These are phyloP conservation scores for Hydroisotoma schaefferi DNA, from an alignment of 2,888 invertebrate species.

Conservation along the genomic window DNA sequence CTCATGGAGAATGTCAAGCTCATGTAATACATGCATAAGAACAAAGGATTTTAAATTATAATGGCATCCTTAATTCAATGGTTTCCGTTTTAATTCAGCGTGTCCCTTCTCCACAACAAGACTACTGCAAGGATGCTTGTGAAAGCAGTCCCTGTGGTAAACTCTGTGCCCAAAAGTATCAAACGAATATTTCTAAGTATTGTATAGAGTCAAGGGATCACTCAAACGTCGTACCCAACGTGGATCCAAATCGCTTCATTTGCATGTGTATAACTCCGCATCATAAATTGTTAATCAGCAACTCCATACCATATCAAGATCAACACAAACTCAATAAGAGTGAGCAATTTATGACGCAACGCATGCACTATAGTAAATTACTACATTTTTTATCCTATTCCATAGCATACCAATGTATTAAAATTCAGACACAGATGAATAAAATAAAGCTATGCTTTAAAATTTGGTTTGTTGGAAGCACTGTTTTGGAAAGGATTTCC, in stretches of 20 bases:
- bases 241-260: constrained; percentile 18
- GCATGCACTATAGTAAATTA: background rate
- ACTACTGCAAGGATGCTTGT: constrained; percentile 29
- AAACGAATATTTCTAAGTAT: constrained; percentile 21
- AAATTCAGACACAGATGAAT: background rate
- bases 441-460: constrained; percentile 3
- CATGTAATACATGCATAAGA: constrained; percentile 1
- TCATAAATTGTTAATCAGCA: too few relatives aligned
- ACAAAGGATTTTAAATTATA: background rate
- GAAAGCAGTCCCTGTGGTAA: constrained; percentile 18
- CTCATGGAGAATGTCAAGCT: constrained; percentile 26
- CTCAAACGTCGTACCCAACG: constrained; percentile 23
- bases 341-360: background rate
- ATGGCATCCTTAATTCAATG: background rate
- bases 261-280: constrained; percentile 21
- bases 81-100: background rate
- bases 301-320: too few relatives aligned
- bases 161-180: constrained; percentile 25
- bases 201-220: constrained; percentile 35
- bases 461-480: background rate
- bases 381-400: too few relatives aligned
- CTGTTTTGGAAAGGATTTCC: constrained; percentile 38
- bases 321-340: too few relatives aligned
- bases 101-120: constrained; percentile 13
- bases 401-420: too few relatives aligned